These are phyloP conservation scores for Myathropa florea DNA, from an alignment of 2,888 invertebrate genomes.

Conservation along the genomic window DNA sequence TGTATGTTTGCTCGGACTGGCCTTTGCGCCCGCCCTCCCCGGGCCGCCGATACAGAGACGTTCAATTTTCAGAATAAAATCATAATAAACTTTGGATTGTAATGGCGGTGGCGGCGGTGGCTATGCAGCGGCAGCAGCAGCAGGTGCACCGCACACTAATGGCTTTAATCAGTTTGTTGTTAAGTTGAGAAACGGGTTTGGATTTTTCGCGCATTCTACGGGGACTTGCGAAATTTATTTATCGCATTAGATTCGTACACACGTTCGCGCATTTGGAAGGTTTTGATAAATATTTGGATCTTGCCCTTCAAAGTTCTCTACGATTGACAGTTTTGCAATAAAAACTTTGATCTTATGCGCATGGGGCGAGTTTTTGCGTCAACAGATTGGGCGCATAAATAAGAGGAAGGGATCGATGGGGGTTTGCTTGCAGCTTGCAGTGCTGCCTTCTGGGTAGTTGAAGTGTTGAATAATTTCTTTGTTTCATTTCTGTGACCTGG, in stretches of 20 bases:
- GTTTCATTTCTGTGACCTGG: too few relatives aligned
- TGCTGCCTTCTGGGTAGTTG: too few relatives aligned
- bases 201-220: conserved; percentile 24
- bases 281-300: neutral
- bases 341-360: neutral
- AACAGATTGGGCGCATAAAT: neutral
- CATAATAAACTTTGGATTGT: conserved; percentile 53
- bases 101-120: conserved; percentile 14
- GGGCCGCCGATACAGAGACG: conserved; percentile 11
- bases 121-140: neutral
- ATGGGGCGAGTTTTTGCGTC: neutral
- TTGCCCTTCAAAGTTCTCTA: neutral
- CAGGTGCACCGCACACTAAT: conserved; percentile 34
- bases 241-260: neutral
- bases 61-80: conserved; percentile 48
- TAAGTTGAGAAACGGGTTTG: conserved; percentile 40
- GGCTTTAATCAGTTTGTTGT: conserved; percentile 43
- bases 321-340: neutral
- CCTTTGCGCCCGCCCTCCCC: neutral
- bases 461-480: too few relatives aligned
- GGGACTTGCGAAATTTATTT: conserved; percentile 22
- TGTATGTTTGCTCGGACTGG: conserved; percentile 18
- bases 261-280: neutral
- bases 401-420: too few relatives aligned
- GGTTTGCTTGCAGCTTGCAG: too few relatives aligned